Percentiles rank a stretch among this genome's conserved stretches.
Conservation (phyloP, 2,797 vertebrate genomes). For the Erithacus rubecula region DNA sequence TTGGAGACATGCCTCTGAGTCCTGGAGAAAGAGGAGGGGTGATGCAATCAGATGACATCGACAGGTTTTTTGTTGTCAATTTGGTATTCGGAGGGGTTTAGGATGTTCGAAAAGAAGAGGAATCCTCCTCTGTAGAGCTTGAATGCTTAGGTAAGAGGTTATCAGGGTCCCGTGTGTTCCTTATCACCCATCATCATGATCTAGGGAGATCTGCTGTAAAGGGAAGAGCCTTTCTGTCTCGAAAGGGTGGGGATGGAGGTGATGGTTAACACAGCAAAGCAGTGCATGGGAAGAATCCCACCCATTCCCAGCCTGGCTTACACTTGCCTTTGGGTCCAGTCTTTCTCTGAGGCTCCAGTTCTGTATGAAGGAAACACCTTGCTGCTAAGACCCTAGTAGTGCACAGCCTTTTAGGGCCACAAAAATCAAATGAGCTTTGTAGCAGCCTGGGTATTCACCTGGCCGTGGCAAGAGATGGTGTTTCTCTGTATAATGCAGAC, state of each 20-base stretch:
- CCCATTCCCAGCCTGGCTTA: not conserved
- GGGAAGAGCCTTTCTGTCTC: not conserved
- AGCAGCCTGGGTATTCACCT: not conserved
- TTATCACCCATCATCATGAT: not conserved
- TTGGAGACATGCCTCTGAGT: not conserved
- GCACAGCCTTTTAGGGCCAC: not conserved
- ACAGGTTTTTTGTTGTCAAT: not conserved
- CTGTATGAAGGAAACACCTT: not conserved
- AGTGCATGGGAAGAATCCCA: too few relatives aligned
- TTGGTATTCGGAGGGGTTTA: not conserved
- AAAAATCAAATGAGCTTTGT: not conserved
- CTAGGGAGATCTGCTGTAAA: not conserved
- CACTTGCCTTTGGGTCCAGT: not conserved
- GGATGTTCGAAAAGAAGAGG: not conserved
- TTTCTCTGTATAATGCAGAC: not conserved
- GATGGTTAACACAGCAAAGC: not conserved
- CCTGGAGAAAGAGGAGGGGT: not conserved
- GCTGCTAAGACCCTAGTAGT: not conserved
- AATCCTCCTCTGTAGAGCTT: not conserved
- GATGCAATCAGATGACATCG: slow-evolving; percentile 35
- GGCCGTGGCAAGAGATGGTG: not conserved
- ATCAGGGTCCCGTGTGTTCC: not conserved
- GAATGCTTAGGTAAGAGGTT: not conserved
- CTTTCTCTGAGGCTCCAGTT: not conserved
- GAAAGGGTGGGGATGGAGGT: not conserved